A percentile compares a stretch with the other conserved stretches of the same genome.
phyloP scores from a whole-genome alignment of 2,888 invertebrate species.

The Nephrotoma guestfalica region DNA sequence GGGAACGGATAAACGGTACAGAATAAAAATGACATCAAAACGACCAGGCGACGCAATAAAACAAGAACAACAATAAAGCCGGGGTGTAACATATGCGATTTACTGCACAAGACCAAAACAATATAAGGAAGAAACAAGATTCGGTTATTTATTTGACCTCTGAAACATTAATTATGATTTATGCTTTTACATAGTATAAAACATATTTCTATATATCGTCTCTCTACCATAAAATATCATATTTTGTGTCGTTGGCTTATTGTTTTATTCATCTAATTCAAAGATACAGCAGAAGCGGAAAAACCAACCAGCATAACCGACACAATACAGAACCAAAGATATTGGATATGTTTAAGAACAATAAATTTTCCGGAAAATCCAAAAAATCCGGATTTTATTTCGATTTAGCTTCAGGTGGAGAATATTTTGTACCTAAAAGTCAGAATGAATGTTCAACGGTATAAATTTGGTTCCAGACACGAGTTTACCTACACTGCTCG shows the following conservation, averaged over 20 bases:
- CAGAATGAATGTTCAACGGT: not conserved
- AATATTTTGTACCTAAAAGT: not conserved
- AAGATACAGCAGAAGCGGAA: not conserved
- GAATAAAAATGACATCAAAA: not conserved
- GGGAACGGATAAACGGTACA: not conserved
- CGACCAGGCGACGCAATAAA: not conserved
- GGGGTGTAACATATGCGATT: not conserved
- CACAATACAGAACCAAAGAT: not conserved
- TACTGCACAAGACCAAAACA: not conserved
- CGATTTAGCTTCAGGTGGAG: not conserved
- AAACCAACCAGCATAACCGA: not conserved
- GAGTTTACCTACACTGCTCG: not conserved
- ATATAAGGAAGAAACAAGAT: not conserved
- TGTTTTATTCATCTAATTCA: not conserved
- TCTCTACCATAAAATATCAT: not conserved
- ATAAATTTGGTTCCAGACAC: not conserved
- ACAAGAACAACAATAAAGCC: not conserved
- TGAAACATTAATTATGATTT: slow-evolving; percentile 4
- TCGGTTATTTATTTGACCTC: slow-evolving; percentile 3
- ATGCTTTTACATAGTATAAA: not conserved
- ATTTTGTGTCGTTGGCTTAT: not conserved
- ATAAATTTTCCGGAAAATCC: not conserved
- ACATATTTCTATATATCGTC: not conserved
- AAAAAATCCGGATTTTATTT: not conserved
- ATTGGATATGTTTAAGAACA: not conserved